These are phyloP conservation scores for Crepidodera aurea DNA, from an alignment of 2,888 invertebrate species.

Conservation along the genomic window DNA sequence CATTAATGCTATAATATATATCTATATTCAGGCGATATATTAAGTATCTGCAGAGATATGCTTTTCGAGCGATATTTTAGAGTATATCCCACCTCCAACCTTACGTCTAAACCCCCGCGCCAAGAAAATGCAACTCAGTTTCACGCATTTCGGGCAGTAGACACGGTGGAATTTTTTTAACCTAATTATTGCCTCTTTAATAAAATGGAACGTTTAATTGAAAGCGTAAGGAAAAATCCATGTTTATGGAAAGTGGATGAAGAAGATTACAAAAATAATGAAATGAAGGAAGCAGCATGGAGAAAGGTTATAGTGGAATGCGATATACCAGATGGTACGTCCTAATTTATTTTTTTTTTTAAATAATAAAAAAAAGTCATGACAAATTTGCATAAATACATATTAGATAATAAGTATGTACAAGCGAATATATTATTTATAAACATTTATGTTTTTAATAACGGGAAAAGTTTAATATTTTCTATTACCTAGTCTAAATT, in stretches of 20 bases:
- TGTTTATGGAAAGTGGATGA: slow-evolving; percentile 24
- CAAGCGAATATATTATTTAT: slow-evolving; percentile 1
- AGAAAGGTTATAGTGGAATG: slow-evolving; percentile 12
- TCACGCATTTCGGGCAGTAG: no score
- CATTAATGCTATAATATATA: no score
- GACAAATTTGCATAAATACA: slow-evolving; percentile 1
- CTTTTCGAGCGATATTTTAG: slow-evolving; percentile 9
- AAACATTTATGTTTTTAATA: slow-evolving; percentile 3
- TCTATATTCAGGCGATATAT: slow-evolving; percentile 11
- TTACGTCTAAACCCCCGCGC: not conserved
- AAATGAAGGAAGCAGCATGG: slow-evolving; percentile 23
- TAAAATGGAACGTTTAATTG: slow-evolving; percentile 23
- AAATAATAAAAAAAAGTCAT: slow-evolving; percentile 2
- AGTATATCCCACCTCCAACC: not conserved
- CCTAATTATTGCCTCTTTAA: slow-evolving; percentile 2
- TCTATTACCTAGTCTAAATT: not conserved
- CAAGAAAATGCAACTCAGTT: not conserved
- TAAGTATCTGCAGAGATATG: slow-evolving; percentile 1
- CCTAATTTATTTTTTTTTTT: slow-evolving; percentile 6
- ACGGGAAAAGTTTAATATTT: not conserved
- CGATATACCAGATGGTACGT: slow-evolving; percentile 9
- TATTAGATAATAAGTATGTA: not conserved
- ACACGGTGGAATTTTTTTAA: not conserved
- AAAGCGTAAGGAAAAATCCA: slow-evolving; percentile 23
- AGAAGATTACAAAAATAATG: slow-evolving; percentile 26